Conservation (phyloP, 2,797 vertebrate species). For the Salmo trutta region DNA sequence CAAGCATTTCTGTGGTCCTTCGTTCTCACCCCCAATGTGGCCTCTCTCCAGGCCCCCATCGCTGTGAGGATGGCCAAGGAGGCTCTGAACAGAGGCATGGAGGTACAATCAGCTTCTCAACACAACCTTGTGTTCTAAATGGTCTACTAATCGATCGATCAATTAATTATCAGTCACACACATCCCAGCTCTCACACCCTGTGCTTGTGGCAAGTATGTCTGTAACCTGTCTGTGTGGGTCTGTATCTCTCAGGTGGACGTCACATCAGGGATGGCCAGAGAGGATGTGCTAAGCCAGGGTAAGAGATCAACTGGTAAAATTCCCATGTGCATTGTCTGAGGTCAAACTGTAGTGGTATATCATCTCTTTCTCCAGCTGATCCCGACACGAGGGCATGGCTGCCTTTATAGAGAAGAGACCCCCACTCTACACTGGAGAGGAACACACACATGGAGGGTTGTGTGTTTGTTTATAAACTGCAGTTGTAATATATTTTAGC, state of each 20-base stretch:
- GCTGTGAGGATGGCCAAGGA: constrained; percentile 88
- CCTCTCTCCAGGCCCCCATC: constrained; percentile 82
- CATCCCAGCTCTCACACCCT: no score
- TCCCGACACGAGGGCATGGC: constrained; percentile 91
- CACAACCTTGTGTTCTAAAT: not conserved
- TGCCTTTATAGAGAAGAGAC: constrained; percentile 90
- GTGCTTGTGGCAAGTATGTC: not conserved
- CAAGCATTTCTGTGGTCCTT: not conserved
- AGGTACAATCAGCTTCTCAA: constrained; percentile 66
- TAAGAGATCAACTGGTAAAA: constrained; percentile 58
- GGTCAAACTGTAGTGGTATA: not conserved
- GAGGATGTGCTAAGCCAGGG: constrained; percentile 93
- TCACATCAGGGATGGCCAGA: constrained; percentile 90
- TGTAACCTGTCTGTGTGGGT: not conserved
- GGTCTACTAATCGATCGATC: no score
- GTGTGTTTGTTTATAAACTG: not conserved
- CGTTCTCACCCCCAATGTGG: not conserved
- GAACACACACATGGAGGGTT: constrained; percentile 46
- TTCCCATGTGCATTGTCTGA: not conserved
- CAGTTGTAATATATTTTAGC: not conserved
- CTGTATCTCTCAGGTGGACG: constrained; percentile 81
- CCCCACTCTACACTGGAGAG: constrained; percentile 84
- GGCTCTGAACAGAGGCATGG: constrained; percentile 85
- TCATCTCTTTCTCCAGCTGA: constrained; percentile 78
- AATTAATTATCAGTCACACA: no score